phyloP scores from a whole-genome alignment of 53 echinoderm and acorn worm genomes.

The Pentamera pediparva region DNA sequence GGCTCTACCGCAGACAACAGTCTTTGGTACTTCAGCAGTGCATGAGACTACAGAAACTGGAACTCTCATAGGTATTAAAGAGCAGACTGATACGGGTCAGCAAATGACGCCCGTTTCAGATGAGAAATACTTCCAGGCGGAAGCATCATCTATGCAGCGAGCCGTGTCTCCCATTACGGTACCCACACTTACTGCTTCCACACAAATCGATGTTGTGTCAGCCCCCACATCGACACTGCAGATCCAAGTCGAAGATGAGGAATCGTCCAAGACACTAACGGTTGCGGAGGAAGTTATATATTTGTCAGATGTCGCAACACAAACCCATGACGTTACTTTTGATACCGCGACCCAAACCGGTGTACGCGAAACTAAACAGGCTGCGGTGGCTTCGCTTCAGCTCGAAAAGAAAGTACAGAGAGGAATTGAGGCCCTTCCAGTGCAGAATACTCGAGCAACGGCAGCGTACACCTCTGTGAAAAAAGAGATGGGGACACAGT shows the following conservation, averaged over 20 bases:
- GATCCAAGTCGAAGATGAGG: constrained; percentile 12
- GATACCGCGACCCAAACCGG: constrained; percentile 1
- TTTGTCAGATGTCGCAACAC: constrained; percentile 2
- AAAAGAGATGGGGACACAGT: constrained; percentile 25
- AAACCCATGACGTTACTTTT: not conserved
- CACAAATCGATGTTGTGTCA: constrained; percentile 1
- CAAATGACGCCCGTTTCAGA: not conserved
- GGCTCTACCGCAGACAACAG: not conserved
- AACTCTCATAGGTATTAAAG: not conserved
- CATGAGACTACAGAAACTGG: not conserved
- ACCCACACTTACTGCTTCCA: not conserved
- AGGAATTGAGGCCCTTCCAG: not conserved
- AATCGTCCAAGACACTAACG: not conserved
- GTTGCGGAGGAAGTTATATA: not conserved
- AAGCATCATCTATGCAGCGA: not conserved
- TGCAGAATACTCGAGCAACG: constrained; percentile 1
- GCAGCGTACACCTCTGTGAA: not conserved
- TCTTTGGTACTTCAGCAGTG: not conserved
- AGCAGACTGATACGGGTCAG: not conserved
- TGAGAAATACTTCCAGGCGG: not conserved
- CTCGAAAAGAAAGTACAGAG: no score
- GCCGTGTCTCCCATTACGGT: constrained; percentile 11
- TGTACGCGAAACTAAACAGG: not conserved
- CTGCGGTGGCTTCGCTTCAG: not conserved
- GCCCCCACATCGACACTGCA: constrained; percentile 12